Base-by-base conservation (phyloP, 53 echinoderm and acorn worm genomes). In the Holothuria scabra region DNA sequence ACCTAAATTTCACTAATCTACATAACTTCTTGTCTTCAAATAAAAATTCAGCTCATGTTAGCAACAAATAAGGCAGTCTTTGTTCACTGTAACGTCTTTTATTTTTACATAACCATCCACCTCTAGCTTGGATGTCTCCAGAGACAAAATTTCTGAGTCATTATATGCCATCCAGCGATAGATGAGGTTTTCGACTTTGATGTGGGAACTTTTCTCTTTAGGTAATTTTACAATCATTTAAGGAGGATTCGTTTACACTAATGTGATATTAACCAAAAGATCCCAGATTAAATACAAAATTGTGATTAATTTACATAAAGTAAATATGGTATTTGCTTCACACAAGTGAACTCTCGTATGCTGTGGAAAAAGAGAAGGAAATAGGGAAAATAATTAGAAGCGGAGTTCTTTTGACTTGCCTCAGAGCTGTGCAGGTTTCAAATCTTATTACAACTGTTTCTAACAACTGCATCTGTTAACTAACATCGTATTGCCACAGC, bases 61-160 rank as follows among this genome's bases (percentile, higher is more conserved):
- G n/a, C n/a, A n/a, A n/a, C n/a, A n/a, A n/a, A n/a, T n/a, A n/a
- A n/a, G n/a, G n/a, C n/a, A n/a, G n/a, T n/a, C n/a, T n/a, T n/a
- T n/a, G n/a, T n/a, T n/a, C n/a, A n/a, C n/a, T n/a, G n/a, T n/a
- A n/a, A n/a, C n/a, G n/a, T n/a, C n/a, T n/a, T n/a, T n/a, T 35
- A 3, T 2, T 35, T 20, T 18, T 67, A 18, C 30, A 67, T 32
- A 35, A 28, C 12, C 30, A 67, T 67, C 67, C 67, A 3, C 34
- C 67, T 8, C 30, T 67, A 32, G 69, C 69, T 23, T 69, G 69
- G 69, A 69, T 69, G 69, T 37, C 69, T 26, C 37, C 69, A 4
- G 69, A 69, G 29, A 69, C 44, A 69, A 38, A 38, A 22, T 11
- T 69, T 6, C 34, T 69, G 16, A n/a, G 44, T 19, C 20, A 69